Percentiles rank a stretch among this genome's conserved stretches.
These are phyloP conservation scores for Entomobrya multifasciata DNA, from an alignment of 2,888 invertebrate genomes.

Conservation along the genomic window DNA sequence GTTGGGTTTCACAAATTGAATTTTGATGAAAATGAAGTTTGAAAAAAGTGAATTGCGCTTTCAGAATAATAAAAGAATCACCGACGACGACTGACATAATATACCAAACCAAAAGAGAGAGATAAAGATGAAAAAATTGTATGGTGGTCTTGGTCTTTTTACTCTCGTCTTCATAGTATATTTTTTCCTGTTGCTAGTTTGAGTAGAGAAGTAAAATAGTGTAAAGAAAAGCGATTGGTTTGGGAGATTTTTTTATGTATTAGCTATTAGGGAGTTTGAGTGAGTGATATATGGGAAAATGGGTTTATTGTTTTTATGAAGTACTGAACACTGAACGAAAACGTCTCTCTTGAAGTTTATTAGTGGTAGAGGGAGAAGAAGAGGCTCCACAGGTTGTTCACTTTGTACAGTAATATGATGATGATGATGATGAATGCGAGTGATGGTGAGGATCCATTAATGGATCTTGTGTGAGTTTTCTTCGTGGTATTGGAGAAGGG, in stretches of 20 bases:
- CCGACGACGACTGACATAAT: slow-evolving; percentile 46
- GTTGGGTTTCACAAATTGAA: slow-evolving; percentile 75
- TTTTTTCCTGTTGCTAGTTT: background rate
- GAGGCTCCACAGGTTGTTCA: slow-evolving; percentile 56
- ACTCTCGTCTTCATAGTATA: background rate
- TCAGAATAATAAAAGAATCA: slow-evolving; percentile 58
- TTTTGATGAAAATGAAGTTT: slow-evolving; percentile 74
- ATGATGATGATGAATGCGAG: slow-evolving; percentile 10
- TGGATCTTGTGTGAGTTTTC: slow-evolving; percentile 5
- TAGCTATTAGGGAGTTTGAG: slow-evolving; percentile 29
- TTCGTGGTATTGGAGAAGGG: no score
- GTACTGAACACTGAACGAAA: background rate
- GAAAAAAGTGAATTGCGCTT: slow-evolving; percentile 63
- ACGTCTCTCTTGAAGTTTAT: background rate
- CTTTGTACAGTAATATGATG: slow-evolving; percentile 5
- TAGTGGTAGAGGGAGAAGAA: background rate
- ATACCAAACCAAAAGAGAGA: slow-evolving; percentile 12
- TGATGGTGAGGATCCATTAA: slow-evolving; percentile 6
- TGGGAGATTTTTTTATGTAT: background rate
- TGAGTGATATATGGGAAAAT: slow-evolving; percentile 46
- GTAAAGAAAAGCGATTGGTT: background rate
- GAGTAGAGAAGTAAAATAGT: background rate
- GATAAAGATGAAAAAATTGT: background rate
- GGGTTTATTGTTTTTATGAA: slow-evolving; percentile 46
- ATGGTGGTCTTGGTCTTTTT: slow-evolving; percentile 26